Evolutionary conservation across 1,140 invertebrate species (phyloP), one percentile per base, ranked within the genome.

Genomic region (Cydia pomonella): DNA sequence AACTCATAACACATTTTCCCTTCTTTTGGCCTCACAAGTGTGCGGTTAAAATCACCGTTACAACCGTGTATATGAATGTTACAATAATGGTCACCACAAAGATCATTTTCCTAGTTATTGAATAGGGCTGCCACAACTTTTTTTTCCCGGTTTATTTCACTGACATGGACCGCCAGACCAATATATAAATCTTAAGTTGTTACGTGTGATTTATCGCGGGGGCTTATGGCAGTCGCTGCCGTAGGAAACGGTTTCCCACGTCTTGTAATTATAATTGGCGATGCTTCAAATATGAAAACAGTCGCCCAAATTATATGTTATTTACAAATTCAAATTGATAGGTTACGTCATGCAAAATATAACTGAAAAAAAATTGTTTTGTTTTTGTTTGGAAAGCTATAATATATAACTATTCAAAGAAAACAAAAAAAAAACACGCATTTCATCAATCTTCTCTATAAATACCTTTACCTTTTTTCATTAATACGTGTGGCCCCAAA

Each of bases 141-240:
- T 72, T 25, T 50, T 59, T 4, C n/a, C 33, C 41, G 41, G 41
- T 41, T n/a, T 18, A 21, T 44, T 33, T 18, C 62, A 59, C 7
- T 29, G 72, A n/a, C 66, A 73, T 73, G 44, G 72, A 63, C 73
- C 18, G 7, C 53, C 53, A 59, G 53, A 59, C 18, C 53, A 23
- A 59, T 23, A 59, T 59, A 84, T 88, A 88, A 85, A 88, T 87
- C 82, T 82, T 75, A 38, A 64, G 76, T 82, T 82, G 79, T 81
- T 83, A 77, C 81, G 38, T 78, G 74, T 88, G 85, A 87, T 87
- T 88, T 88, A 88, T 83, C 76, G 71, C 27, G 23, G 74, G 53
- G 62, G 76, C 75, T 80, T 80, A 77, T 80, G 75, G 80, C 80
- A 79, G 77, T 76, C 76, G 81, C 80, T 83, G 83, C 82, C 80